These are phyloP conservation scores for Melanotaenia nigrans DNA, from an alignment of 2,797 vertebrate genomes.

Conservation along the genomic window DNA sequence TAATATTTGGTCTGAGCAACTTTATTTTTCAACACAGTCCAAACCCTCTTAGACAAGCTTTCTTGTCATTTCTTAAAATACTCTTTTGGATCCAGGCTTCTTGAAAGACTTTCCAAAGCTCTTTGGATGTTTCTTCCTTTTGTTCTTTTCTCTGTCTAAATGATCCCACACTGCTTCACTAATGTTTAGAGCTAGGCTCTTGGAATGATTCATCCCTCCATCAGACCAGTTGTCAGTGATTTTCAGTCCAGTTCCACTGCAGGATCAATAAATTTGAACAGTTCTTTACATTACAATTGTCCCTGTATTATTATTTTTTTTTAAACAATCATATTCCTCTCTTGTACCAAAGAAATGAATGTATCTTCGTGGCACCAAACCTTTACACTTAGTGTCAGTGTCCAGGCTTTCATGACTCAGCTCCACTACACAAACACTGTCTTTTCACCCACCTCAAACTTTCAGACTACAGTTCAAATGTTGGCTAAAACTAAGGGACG, in stretches of 20 bases:
- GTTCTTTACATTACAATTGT: no score
- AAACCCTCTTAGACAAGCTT: no score
- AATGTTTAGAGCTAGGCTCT: background rate
- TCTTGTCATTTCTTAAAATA: no score
- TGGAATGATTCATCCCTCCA: background rate
- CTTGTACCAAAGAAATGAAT: background rate
- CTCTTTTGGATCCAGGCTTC: no score
- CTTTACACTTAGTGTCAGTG: background rate
- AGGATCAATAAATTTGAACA: no score
- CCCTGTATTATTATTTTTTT: no score
- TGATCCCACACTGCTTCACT: no score
- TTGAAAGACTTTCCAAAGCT: no score
- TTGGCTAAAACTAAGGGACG: constrained; percentile 7
- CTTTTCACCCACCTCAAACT: constrained; percentile 1
- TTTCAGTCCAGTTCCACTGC: background rate
- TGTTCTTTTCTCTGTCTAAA: no score
- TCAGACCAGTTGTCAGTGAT: background rate
- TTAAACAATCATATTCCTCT: background rate
- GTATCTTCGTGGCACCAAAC: background rate
- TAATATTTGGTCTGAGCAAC: no score
- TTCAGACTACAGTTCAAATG: constrained; percentile 14
- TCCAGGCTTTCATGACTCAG: background rate
- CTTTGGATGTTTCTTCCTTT: no score
- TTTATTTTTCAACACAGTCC: no score
- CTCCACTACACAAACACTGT: background rate